These are phyloP conservation scores for Takifugu flavidus DNA, from an alignment of 2,113 vertebrate species.

Conservation along the genomic window DNA sequence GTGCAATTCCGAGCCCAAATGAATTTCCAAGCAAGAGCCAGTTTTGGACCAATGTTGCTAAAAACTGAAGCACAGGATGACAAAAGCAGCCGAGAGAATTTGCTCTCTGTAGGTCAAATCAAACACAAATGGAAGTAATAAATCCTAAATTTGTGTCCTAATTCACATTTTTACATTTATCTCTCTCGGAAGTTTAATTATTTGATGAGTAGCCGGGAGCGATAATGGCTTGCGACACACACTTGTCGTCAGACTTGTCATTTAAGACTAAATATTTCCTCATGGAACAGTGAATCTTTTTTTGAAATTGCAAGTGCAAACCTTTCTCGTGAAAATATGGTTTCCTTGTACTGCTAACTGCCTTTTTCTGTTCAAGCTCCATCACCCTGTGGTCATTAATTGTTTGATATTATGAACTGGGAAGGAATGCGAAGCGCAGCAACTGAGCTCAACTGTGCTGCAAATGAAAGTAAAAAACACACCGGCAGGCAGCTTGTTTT, in stretches of 20 bases:
- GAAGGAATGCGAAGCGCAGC: not conserved
- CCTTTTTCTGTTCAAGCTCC: slow-evolving; percentile 24
- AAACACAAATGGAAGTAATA: slow-evolving; percentile 30
- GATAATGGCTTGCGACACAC: too few species aligned
- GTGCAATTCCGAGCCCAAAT: slow-evolving; percentile 74
- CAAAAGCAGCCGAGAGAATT: slow-evolving; percentile 63
- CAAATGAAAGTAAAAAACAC: not conserved
- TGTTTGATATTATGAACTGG: not conserved
- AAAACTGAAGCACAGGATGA: slow-evolving; percentile 71
- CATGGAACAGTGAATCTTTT: too few species aligned
- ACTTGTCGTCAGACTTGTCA: too few species aligned
- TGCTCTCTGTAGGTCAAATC: slow-evolving; percentile 56
- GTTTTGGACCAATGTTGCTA: slow-evolving; percentile 70
- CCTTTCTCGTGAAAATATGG: too few species aligned
- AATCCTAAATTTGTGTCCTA: not conserved
- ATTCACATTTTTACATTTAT: not conserved
- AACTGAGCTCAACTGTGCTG: not conserved
- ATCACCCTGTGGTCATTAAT: not conserved
- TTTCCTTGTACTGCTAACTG: too few species aligned
- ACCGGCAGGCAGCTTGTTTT: too few species aligned
- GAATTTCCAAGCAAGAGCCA: slow-evolving; percentile 56
- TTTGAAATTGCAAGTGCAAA: too few species aligned
- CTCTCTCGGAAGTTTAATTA: too few species aligned
- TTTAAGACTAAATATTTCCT: too few species aligned
- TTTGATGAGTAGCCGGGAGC: too few species aligned